These are phyloP conservation scores for Macrostomum cliftonense DNA, from an alignment of 2,888 invertebrate species.

Conservation along the genomic window DNA sequence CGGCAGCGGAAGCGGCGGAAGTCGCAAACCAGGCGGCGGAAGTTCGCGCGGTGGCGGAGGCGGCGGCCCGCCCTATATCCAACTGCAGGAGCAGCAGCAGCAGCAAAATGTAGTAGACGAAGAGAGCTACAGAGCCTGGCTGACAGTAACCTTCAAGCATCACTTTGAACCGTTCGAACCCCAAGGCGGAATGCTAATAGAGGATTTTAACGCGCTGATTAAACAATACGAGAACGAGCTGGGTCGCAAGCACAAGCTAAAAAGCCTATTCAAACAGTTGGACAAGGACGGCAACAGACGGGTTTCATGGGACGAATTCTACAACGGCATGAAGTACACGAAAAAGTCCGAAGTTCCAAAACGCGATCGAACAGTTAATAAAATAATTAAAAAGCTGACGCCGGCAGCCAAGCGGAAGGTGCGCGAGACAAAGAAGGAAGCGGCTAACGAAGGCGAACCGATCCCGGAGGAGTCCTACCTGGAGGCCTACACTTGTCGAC, in stretches of 20 bases:
- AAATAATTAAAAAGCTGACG: too few species aligned
- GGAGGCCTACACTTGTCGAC: constrained; percentile 74
- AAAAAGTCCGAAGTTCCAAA: too few species aligned
- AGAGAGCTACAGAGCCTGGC: constrained; percentile 7
- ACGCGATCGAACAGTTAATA: too few species aligned
- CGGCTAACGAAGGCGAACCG: too few species aligned
- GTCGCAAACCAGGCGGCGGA: too few species aligned
- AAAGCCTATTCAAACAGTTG: constrained; percentile 5
- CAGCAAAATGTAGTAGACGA: neutral
- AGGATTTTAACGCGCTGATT: too few species aligned
- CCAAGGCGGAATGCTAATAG: constrained; percentile 8
- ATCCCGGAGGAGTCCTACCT: constrained; percentile 48
- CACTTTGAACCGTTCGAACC: constrained; percentile 11
- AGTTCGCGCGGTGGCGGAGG: too few species aligned
- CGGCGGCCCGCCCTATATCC: too few species aligned
- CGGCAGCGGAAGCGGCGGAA: too few species aligned
- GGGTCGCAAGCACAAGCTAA: constrained; percentile 2
- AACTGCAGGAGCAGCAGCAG: too few species aligned
- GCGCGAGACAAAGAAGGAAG: too few species aligned
- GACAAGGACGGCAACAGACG: constrained; percentile 7
- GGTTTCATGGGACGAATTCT: constrained; percentile 8
- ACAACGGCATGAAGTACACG: constrained; percentile 1
- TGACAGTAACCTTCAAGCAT: constrained; percentile 4
- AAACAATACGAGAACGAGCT: constrained; percentile 3
- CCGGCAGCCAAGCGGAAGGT: too few species aligned